A percentile compares a stretch with the other conserved stretches of the same genome.
Conservation (phyloP, 2,113 vertebrate species). For the Bungarus multicinctus region DNA sequence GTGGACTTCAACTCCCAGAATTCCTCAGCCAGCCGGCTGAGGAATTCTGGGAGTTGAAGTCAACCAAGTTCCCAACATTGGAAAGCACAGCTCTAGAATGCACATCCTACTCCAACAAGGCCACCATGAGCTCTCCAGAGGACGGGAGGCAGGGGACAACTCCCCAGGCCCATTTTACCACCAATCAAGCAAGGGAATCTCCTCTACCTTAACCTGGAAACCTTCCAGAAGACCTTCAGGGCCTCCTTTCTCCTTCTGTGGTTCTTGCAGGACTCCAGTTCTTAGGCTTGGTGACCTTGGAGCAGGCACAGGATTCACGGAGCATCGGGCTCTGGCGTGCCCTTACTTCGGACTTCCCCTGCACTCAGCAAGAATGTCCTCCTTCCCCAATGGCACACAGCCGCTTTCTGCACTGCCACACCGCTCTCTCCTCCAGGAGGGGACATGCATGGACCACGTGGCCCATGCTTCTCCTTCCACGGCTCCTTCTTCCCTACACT, state of each 20-base stretch:
- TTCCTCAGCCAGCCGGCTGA: no score
- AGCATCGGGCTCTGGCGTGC: conserved; percentile 65
- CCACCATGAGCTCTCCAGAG: not conserved
- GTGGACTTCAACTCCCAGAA: not conserved
- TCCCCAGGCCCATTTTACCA: not conserved
- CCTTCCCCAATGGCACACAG: conserved; percentile 14
- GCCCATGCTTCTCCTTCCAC: conserved; percentile 32
- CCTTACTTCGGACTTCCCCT: conserved; percentile 50
- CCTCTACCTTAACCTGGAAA: not conserved
- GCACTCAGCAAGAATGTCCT: conserved; percentile 59
- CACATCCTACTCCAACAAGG: not conserved
- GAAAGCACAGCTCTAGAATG: not conserved
- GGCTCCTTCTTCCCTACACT: not conserved
- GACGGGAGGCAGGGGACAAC: not conserved
- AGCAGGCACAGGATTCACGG: conserved; percentile 61
- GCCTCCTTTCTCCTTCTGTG: not conserved
- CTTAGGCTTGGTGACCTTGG: conserved; percentile 67
- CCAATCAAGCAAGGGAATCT: not conserved
- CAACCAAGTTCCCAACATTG: not conserved
- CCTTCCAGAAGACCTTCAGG: not conserved
- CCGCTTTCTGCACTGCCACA: conserved; percentile 17
- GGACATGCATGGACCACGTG: conserved; percentile 68
- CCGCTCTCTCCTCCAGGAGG: conserved; percentile 53
- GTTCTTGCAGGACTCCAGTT: conserved; percentile 72
- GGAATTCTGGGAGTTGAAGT: not conserved